A percentile compares a stretch with the other conserved stretches of the same genome.
Conservation (phyloP, 2,888 invertebrate genomes). For the Ophion costatus region DNA sequence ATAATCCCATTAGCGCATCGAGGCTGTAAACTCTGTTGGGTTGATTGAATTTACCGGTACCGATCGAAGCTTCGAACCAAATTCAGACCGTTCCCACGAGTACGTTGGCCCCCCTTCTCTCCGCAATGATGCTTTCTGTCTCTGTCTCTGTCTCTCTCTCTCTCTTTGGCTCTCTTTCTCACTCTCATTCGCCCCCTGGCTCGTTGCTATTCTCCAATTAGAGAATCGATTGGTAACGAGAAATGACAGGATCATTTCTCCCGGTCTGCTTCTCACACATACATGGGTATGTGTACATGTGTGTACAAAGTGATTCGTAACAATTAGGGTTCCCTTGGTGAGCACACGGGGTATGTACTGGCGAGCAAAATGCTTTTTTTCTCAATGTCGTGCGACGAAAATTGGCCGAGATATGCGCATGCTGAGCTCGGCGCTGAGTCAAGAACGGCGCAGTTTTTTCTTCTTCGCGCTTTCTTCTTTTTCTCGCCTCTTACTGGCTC, state of each 20-base stretch:
- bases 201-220: slow-evolving; percentile 61
- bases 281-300: no score
- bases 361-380: no score
- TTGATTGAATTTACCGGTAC: slow-evolving; percentile 68
- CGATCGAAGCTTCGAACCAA: slow-evolving; percentile 67
- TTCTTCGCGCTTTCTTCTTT: no score
- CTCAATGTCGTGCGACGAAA: no score
- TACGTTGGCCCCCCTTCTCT: slow-evolving; percentile 4
- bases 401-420: no score
- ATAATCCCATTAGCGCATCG: slow-evolving; percentile 69
- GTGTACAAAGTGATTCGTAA: no score
- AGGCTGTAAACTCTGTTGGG: slow-evolving; percentile 66
- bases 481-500: no score
- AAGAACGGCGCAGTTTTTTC: no score
- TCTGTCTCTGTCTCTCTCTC: slow-evolving; percentile 40
- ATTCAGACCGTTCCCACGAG: slow-evolving; percentile 64
- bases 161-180: slow-evolving; percentile 14
- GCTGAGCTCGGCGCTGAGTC: no score
- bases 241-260: slow-evolving; percentile 41
- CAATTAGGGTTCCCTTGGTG: no score
- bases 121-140: no score
- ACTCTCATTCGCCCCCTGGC: neutral
- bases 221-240: slow-evolving; percentile 63
- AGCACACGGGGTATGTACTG: no score
- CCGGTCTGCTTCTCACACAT: neutral